Evolutionary conservation across 1,140 invertebrate genomes (phyloP).

Genomic region (Arion vulgaris): DNA sequence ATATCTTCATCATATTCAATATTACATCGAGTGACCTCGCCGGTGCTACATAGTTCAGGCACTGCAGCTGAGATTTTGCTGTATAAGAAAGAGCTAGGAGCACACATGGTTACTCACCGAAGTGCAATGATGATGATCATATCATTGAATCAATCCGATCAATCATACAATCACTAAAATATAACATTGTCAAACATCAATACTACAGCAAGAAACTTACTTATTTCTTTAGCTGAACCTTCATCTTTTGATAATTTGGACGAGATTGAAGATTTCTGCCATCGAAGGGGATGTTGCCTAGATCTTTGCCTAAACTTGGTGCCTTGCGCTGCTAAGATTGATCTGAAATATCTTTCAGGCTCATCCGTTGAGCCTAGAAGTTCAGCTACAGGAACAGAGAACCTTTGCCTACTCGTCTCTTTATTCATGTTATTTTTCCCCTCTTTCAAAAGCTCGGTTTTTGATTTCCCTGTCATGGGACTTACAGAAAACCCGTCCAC

Average conservation of each 20-base stretch:
- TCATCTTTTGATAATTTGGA: background rate
- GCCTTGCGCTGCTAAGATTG: background rate
- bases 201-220: no score
- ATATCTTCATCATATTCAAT: no score
- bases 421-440: constrained; percentile 48
- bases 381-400: constrained; percentile 38
- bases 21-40: no score
- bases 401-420: constrained; percentile 38
- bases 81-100: no score
- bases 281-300: background rate
- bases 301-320: background rate
- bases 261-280: background rate
- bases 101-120: no score
- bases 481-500: constrained; percentile 65
- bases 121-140: no score
- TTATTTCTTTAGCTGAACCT: background rate
- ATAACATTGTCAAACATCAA: no score
- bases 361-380: background rate
- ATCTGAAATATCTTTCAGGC: constrained; percentile 5
- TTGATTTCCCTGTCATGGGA: constrained; percentile 65
- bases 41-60: no score
- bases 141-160: no score
- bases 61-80: no score
- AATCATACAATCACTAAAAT: no score
- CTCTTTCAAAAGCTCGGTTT: constrained; percentile 44